Conservation (phyloP, 2,888 invertebrate species). For the Drosophila mulleri region DNA sequence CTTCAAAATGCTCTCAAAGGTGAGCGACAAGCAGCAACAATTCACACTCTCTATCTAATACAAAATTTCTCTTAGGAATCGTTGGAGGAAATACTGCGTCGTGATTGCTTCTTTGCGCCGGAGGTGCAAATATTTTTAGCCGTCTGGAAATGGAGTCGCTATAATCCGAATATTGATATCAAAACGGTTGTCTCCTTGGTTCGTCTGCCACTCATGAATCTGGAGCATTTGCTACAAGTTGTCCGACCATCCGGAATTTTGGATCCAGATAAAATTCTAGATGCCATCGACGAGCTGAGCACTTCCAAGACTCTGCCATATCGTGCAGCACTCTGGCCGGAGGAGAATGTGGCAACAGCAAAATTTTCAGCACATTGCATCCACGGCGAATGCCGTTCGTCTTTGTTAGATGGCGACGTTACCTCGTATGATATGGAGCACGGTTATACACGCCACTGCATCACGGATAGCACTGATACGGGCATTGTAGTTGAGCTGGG, state of each 20-base stretch:
- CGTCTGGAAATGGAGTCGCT: conserved; percentile 93
- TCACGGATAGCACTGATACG: conserved; percentile 89
- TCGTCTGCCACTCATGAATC: conserved; percentile 94
- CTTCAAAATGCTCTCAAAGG: conserved; percentile 93
- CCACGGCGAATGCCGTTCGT: conserved; percentile 94
- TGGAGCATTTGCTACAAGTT: conserved; percentile 94
- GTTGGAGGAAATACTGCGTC: conserved; percentile 92
- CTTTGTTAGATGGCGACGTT: conserved; percentile 95
- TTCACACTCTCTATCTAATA: not conserved
- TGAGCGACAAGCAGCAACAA: conserved; percentile 26
- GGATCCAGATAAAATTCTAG: conserved; percentile 95
- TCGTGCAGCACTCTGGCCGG: conserved; percentile 92
- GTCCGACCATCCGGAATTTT: conserved; percentile 95
- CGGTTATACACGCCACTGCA: conserved; percentile 95
- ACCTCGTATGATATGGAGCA: conserved; percentile 96
- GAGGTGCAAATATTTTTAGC: conserved; percentile 98
- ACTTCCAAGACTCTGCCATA: conserved; percentile 93
- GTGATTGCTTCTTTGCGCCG: conserved; percentile 98
- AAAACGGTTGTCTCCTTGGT: conserved; percentile 88
- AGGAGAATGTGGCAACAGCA: conserved; percentile 95
- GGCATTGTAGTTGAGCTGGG: conserved; percentile 95
- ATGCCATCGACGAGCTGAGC: conserved; percentile 96
- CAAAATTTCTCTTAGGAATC: conserved; percentile 85
- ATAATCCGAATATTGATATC: conserved; percentile 88
- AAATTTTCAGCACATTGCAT: conserved; percentile 94